Percentiles rank a stretch among this genome's conserved stretches.
Conservation (phyloP, 2,113 vertebrate species). For the Tretioscincus oriximinensis region DNA sequence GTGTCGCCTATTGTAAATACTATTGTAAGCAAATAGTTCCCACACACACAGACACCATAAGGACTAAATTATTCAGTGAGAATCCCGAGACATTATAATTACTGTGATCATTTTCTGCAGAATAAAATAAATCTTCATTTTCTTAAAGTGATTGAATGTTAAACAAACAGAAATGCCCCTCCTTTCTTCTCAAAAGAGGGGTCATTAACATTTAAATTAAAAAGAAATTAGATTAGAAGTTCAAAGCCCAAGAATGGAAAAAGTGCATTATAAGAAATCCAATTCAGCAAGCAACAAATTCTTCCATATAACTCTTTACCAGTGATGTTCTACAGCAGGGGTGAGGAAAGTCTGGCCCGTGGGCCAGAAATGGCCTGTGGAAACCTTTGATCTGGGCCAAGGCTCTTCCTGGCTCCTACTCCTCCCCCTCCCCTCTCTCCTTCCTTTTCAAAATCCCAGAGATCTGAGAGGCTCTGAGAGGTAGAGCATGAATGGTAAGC, state of each 20-base stretch:
- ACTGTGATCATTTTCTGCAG: slow-evolving; percentile 22
- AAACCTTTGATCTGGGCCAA: too few relatives aligned
- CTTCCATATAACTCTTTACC: slow-evolving; percentile 21
- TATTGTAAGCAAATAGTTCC: slow-evolving; percentile 22
- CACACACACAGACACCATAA: background rate
- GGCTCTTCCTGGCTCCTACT: too few relatives aligned
- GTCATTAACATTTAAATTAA: slow-evolving; percentile 64
- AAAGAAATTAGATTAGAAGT: slow-evolving; percentile 56
- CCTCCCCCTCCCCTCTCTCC: too few relatives aligned
- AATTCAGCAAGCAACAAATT: slow-evolving; percentile 44
- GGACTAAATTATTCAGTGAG: slow-evolving; percentile 35
- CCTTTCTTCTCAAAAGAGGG: slow-evolving; percentile 27
- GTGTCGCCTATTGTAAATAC: background rate
- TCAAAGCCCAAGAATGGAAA: slow-evolving; percentile 9
- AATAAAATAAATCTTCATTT: slow-evolving; percentile 53
- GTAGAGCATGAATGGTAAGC: too few relatives aligned
- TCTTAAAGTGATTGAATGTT: slow-evolving; percentile 27
- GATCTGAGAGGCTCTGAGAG: too few relatives aligned
- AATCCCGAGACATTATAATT: slow-evolving; percentile 31
- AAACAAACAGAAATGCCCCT: slow-evolving; percentile 32
- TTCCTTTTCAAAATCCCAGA: too few relatives aligned
- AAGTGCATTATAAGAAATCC: slow-evolving; percentile 50
- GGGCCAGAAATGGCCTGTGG: too few relatives aligned
- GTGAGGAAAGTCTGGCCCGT: too few relatives aligned
- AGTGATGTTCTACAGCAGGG: slow-evolving; percentile 47